Conservation (phyloP, 2,113 vertebrate species). For the Cebidichthys violaceus region DNA sequence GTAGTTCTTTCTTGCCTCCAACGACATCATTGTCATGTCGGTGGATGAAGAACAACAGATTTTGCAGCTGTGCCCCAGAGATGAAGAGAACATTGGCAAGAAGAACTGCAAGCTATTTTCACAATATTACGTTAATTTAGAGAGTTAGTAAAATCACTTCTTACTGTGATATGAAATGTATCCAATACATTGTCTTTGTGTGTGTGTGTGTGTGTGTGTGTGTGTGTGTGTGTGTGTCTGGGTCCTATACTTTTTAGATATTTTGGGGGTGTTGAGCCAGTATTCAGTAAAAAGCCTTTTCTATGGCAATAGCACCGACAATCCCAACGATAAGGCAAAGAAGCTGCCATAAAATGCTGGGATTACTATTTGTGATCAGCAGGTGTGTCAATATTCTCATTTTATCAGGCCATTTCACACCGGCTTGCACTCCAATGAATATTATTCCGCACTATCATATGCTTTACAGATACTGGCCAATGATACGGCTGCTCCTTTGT, state of each 20-base stretch:
- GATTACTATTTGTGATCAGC: constrained; percentile 77
- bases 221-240: constrained; percentile 1
- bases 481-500: constrained; percentile 61
- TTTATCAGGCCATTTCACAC: constrained; percentile 81
- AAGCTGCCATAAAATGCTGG: constrained; percentile 68
- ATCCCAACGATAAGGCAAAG: constrained; percentile 65
- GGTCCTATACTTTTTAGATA: not conserved
- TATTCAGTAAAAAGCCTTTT: constrained; percentile 52
- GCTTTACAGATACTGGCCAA: constrained; percentile 68
- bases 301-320: constrained; percentile 52
- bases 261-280: constrained; percentile 26
- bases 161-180: not conserved
- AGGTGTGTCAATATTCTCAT: constrained; percentile 79
- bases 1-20: not conserved
- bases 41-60: not conserved
- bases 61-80: not conserved
- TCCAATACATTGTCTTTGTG: not conserved
- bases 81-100: not conserved
- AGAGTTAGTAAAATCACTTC: not conserved
- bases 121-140: not conserved
- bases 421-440: constrained; percentile 80
- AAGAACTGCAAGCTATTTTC: not conserved
- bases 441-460: constrained; percentile 76
- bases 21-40: not conserved
- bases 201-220: not conserved